Conservation (phyloP, 2,113 vertebrate species). For the Anarhynchus alexandrinus region DNA sequence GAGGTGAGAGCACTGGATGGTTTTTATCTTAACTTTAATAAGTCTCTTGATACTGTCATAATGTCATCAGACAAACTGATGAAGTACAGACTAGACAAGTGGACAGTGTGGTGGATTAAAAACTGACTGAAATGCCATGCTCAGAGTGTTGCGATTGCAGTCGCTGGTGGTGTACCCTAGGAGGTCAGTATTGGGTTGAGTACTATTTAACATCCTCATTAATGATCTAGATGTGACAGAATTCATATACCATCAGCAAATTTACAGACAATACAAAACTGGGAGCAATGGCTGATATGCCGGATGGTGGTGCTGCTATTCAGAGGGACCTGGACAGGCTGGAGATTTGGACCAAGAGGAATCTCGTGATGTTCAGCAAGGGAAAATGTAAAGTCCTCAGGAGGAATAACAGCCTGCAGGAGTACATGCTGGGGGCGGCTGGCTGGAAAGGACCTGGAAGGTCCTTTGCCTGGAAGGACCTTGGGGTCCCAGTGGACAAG, state of each 20-base stretch:
- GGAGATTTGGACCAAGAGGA: neutral
- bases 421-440: neutral
- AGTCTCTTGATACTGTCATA: neutral
- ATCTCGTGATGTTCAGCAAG: neutral
- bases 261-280: neutral
- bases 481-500: neutral
- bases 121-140: neutral
- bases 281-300: neutral
- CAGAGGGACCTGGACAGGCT: neutral
- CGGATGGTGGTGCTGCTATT: neutral
- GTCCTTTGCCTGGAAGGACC: neutral
- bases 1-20: neutral
- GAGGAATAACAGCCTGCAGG: neutral
- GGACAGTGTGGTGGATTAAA: neutral
- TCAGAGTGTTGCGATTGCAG: neutral
- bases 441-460: neutral
- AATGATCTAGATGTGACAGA: neutral
- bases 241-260: neutral
- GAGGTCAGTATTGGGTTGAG: neutral
- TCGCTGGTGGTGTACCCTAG: neutral
- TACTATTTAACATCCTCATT: neutral
- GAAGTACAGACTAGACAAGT: neutral
- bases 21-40: neutral
- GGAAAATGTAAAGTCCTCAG: neutral
- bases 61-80: neutral